A percentile compares a stretch with the other conserved stretches of the same genome.
Evolutionary conservation across 2,888 invertebrate species (phyloP).

Genomic region (Dolomedes plantarius): DNA sequence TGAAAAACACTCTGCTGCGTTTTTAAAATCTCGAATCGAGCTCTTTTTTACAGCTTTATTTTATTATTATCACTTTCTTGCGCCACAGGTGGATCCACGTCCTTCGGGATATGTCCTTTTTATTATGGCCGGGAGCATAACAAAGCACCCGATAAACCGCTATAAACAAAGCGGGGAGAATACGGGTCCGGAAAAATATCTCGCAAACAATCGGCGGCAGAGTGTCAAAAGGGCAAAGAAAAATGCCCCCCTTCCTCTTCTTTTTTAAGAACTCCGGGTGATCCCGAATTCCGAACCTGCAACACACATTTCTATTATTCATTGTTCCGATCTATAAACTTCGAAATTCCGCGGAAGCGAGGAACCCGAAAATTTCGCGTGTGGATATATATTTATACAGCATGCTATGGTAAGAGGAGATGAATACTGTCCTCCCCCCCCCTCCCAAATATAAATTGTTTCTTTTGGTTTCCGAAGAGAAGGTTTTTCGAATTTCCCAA

Average conservation of each 20-base stretch:
- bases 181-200: slow-evolving; percentile 2
- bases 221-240: no score
- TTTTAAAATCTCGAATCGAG: no score
- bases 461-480: background rate
- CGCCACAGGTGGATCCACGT: no score
- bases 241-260: no score
- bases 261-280: no score
- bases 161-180: background rate
- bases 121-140: background rate
- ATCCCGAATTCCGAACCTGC: no score
- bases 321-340: slow-evolving; percentile 13
- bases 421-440: no score
- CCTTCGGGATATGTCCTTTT: background rate
- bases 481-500: background rate
- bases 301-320: slow-evolving; percentile 9
- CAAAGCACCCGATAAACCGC: background rate
- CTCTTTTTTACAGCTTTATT: no score
- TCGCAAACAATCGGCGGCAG: background rate
- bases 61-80: no score
- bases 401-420: no score
- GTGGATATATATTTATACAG: background rate
- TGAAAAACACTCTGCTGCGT: no score
- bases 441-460: no score
- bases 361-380: background rate
- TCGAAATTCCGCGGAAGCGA: background rate